Conservation (phyloP, 2,113 vertebrate species). For the Porphyrio hochstetteri region DNA sequence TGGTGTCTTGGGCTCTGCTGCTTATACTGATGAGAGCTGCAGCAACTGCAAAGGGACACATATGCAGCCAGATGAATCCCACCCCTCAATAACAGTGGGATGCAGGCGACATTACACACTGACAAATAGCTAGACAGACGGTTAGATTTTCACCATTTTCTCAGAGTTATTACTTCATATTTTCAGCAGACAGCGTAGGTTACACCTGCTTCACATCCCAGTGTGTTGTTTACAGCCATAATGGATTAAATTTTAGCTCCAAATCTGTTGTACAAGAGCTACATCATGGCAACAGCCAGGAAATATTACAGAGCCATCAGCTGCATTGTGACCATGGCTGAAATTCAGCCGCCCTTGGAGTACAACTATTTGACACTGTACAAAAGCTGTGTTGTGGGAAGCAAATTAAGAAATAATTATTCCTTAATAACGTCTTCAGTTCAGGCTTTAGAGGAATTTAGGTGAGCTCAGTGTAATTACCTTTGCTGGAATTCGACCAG, state of each 20-base stretch:
- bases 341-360: background rate
- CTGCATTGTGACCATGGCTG: background rate
- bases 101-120: background rate
- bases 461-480: background rate
- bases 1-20: background rate
- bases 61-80: background rate
- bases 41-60: background rate
- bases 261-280: slow-evolving; percentile 31
- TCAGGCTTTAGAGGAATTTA: background rate
- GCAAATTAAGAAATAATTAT: background rate
- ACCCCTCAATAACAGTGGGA: background rate
- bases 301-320: slow-evolving; percentile 14
- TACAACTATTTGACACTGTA: background rate
- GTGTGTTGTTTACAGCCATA: slow-evolving; percentile 35
- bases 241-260: slow-evolving; percentile 57
- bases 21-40: background rate
- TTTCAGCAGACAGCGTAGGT: slow-evolving; percentile 39
- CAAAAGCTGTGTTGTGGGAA: background rate
- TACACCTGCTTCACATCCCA: slow-evolving; percentile 56
- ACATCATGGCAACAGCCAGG: background rate
- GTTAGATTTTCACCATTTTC: slow-evolving; percentile 2
- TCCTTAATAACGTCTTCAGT: background rate
- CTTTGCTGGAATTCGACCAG: background rate
- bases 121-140: background rate
- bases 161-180: slow-evolving; percentile 51